Percentiles rank a stretch among this genome's conserved stretches.
Evolutionary conservation across 2,797 vertebrate genomes (phyloP).

Genomic region (Nyctibius grandis): DNA sequence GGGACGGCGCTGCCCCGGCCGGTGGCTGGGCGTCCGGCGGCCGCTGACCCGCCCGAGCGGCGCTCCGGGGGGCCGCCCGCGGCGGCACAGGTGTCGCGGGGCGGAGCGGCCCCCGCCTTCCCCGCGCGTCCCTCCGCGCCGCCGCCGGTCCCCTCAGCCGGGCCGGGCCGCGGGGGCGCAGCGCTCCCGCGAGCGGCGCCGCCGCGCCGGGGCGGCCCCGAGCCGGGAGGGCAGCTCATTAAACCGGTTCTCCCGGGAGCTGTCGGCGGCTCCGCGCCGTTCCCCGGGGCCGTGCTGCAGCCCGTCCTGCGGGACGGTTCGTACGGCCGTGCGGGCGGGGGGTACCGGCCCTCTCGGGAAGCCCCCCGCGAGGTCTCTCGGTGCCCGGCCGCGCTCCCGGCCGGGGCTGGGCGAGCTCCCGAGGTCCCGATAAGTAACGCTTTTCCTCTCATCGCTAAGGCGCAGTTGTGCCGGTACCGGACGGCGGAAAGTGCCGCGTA

Average conservation of each 20-base stretch:
- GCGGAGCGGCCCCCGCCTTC: neutral
- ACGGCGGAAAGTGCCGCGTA: neutral
- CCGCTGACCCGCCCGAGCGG: neutral
- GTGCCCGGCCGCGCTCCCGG: neutral
- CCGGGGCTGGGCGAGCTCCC: neutral
- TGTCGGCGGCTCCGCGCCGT: neutral
- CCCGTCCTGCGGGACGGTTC: neutral
- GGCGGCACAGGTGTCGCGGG: neutral
- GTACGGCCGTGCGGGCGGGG: neutral
- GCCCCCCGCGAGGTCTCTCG: rapidly evolving
- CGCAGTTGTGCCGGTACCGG: neutral
- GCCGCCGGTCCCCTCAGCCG: neutral
- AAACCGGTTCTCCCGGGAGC: conserved; percentile 1
- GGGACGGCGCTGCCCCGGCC: neutral
- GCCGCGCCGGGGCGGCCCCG: neutral
- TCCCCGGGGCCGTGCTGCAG: neutral
- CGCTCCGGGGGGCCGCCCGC: too few relatives aligned
- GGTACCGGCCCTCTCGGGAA: neutral
- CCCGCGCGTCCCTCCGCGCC: neutral
- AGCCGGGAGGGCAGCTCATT: neutral
- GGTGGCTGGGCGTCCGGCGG: neutral
- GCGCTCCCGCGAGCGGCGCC: neutral
- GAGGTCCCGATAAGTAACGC: rapidly evolving
- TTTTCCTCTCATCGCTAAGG: rapidly evolving
- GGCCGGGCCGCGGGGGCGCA: neutral